These are phyloP conservation scores for Alethe castanea DNA, from an alignment of 2,113 vertebrate genomes.

Conservation along the genomic window DNA sequence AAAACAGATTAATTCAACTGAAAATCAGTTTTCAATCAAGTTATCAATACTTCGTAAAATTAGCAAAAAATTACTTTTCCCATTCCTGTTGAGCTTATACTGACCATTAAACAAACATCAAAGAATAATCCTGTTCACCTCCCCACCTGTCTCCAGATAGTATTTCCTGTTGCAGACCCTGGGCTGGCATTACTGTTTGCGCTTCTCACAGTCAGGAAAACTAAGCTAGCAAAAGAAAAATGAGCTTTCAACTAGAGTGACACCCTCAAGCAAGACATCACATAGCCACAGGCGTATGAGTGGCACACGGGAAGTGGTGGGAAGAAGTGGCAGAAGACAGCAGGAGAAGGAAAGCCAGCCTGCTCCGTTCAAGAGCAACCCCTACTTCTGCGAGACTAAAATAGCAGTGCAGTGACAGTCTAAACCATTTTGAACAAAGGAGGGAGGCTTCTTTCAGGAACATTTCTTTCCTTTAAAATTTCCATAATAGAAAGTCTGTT, in stretches of 20 bases:
- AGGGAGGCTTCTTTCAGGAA: not conserved
- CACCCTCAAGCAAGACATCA: not conserved
- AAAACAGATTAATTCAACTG: not conserved
- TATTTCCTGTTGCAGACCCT: not conserved
- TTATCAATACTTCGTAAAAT: not conserved
- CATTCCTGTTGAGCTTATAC: not conserved
- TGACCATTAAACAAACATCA: not conserved
- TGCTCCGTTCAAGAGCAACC: not conserved
- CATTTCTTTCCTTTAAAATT: not conserved
- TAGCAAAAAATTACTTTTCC: not conserved
- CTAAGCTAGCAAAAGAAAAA: not conserved
- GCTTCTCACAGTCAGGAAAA: not conserved
- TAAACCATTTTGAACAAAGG: not conserved
- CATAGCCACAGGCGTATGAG: not conserved
- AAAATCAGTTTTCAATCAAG: not conserved
- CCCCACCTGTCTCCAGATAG: not conserved
- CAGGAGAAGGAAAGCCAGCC: not conserved
- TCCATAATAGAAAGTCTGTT: not conserved
- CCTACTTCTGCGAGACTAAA: not conserved
- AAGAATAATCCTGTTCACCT: not conserved
- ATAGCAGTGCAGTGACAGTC: not conserved
- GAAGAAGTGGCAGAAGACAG: not conserved
- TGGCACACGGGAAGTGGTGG: not conserved
- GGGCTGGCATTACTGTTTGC: not conserved
- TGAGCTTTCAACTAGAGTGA: not conserved